A percentile compares a stretch with the other conserved stretches of the same genome.
Evolutionary conservation across 2,888 invertebrate genomes (phyloP).

Genomic region (Aromia moschata): DNA sequence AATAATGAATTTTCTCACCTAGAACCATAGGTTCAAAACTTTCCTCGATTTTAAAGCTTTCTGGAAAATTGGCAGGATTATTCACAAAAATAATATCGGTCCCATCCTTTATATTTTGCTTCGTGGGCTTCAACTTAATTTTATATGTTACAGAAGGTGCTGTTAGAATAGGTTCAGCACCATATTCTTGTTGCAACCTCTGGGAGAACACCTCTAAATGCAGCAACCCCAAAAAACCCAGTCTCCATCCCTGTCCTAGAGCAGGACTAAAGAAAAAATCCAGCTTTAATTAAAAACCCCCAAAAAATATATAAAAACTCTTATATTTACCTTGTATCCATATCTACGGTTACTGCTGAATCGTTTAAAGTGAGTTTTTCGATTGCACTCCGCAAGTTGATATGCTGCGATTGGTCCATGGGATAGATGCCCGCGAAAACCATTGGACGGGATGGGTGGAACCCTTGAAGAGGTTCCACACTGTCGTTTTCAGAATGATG

Average conservation of each 20-base stretch:
- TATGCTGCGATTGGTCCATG: constrained; percentile 85
- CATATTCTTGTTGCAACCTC: constrained; percentile 84
- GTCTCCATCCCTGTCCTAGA: constrained; percentile 87
- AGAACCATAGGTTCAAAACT: constrained; percentile 87
- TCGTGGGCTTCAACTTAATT: constrained; percentile 78
- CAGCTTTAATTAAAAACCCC: neutral
- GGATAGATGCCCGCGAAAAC: constrained; percentile 93
- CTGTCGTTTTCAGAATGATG: constrained; percentile 64
- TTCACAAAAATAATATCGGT: constrained; percentile 72
- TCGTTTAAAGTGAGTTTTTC: constrained; percentile 95
- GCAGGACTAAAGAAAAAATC: constrained; percentile 73
- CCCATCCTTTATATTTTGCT: constrained; percentile 73
- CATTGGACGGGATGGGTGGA: constrained; percentile 78
- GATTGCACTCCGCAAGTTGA: constrained; percentile 79
- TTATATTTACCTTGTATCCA: constrained; percentile 82
- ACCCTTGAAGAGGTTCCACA: constrained; percentile 71
- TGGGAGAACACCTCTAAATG: constrained; percentile 92
- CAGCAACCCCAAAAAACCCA: constrained; percentile 86
- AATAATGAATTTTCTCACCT: constrained; percentile 64
- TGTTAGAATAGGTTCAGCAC: constrained; percentile 82
- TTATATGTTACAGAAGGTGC: constrained; percentile 89
- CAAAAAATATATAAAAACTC: neutral
- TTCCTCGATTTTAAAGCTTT: constrained; percentile 72
- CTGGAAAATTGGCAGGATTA: constrained; percentile 81
- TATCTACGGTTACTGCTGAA: constrained; percentile 83